phyloP scores from a whole-genome alignment of 2,888 invertebrate species.

The Plebejus anna region DNA sequence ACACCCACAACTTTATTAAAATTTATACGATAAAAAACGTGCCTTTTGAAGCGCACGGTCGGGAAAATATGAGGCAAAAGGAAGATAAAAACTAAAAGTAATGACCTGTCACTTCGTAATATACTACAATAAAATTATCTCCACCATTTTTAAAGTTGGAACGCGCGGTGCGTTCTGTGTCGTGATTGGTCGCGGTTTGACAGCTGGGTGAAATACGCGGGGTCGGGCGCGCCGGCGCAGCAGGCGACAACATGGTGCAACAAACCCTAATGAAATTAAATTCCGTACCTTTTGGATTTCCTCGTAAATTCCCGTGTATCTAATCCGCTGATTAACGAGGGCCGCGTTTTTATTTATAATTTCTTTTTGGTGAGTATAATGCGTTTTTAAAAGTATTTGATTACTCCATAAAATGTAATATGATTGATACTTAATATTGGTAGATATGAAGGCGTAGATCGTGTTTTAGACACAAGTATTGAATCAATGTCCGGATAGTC shows the following conservation, averaged over 20 bases:
- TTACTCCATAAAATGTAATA: neutral
- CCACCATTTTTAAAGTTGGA: slow-evolving; percentile 75
- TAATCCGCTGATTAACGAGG: slow-evolving; percentile 78
- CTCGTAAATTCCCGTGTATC: slow-evolving; percentile 73
- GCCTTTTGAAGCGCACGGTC: slow-evolving; percentile 34
- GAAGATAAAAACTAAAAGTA: slow-evolving; percentile 72
- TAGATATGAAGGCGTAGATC: too few species aligned
- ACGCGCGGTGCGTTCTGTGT: slow-evolving; percentile 52
- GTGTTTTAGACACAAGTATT: too few species aligned
- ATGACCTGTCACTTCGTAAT: slow-evolving; percentile 80
- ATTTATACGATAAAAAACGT: slow-evolving; percentile 17
- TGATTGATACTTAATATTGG: neutral
- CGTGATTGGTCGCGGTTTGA: slow-evolving; percentile 68
- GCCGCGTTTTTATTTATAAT: slow-evolving; percentile 48
- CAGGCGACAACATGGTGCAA: slow-evolving; percentile 75
- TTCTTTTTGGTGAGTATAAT: neutral
- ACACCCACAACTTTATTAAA: slow-evolving; percentile 22
- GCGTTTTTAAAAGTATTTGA: slow-evolving; percentile 57
- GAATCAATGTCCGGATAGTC: too few species aligned
- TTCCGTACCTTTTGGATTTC: slow-evolving; percentile 75
- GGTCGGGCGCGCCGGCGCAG: slow-evolving; percentile 58
- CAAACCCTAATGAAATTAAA: slow-evolving; percentile 79
- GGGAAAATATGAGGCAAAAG: slow-evolving; percentile 63
- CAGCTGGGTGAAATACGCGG: slow-evolving; percentile 76
- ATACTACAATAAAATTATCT: slow-evolving; percentile 79